A percentile compares a stretch with the other conserved stretches of the same genome.
Evolutionary conservation across 2,113 vertebrate species (phyloP).

Genomic region (Piprites chloris): DNA sequence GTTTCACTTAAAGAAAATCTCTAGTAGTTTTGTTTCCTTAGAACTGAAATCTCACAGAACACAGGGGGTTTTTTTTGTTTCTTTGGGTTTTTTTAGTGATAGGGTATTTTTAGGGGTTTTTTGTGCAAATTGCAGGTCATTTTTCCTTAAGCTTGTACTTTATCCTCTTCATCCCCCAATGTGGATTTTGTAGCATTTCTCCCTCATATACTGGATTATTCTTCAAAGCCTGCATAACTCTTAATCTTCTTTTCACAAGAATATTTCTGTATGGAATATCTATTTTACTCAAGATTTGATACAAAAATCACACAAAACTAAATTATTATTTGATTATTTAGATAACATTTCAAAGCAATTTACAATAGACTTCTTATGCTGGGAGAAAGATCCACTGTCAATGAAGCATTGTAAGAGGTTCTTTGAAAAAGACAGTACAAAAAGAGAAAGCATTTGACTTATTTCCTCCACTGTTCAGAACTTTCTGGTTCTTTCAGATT

Average conservation of each 20-base stretch:
- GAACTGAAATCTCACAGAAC: not conserved
- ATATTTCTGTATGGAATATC: not conserved
- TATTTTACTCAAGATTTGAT: not conserved
- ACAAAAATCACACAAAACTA: not conserved
- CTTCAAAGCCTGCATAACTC: not conserved
- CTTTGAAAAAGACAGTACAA: not conserved
- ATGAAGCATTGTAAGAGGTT: not conserved
- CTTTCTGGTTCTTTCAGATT: not conserved
- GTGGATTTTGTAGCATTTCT: not conserved
- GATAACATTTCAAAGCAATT: not conserved
- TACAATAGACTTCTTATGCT: not conserved
- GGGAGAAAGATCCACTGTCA: not conserved
- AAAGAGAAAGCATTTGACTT: not conserved
- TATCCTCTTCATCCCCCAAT: accelerated
- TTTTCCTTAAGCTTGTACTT: not conserved
- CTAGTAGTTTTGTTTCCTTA: not conserved
- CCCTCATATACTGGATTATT: not conserved
- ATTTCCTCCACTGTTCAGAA: not conserved
- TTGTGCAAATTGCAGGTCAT: not conserved
- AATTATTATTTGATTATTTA: not conserved
- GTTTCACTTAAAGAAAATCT: not conserved
- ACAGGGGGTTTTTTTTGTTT: no score
- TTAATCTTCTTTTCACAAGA: not conserved
- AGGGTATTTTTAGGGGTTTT: not conserved
- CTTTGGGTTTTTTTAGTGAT: not conserved